Conservation (phyloP, 2,888 invertebrate species). For the Brachycybe producta region DNA sequence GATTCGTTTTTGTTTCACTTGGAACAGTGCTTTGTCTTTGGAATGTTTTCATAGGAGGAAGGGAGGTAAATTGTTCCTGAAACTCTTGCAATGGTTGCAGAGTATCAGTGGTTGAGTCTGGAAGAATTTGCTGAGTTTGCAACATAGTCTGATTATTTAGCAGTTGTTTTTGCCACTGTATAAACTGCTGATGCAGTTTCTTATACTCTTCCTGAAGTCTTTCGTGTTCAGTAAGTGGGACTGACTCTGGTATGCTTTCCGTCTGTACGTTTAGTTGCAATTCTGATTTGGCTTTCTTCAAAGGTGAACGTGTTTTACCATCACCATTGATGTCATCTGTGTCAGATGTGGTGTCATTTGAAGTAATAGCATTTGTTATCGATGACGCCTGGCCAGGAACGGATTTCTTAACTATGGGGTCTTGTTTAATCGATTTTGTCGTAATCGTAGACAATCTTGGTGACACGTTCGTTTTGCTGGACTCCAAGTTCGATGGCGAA, state of each 20-base stretch:
- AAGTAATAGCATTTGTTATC: conserved; percentile 11
- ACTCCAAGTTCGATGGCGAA: neutral
- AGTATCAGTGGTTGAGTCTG: conserved; percentile 8
- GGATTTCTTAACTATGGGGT: neutral
- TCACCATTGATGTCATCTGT: no score
- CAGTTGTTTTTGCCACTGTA: conserved; percentile 20
- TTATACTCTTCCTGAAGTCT: conserved; percentile 17
- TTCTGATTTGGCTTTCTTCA: conserved; percentile 10
- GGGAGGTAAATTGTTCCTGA: conserved; percentile 11
- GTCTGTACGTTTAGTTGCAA: neutral
- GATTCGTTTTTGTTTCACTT: neutral
- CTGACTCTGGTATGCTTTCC: no score
- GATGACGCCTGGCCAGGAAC: conserved; percentile 7
- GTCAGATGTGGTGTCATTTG: neutral
- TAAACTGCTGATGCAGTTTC: conserved; percentile 18
- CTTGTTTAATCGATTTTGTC: neutral
- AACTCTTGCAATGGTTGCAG: conserved; percentile 10
- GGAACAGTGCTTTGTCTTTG: neutral
- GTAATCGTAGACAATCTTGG: neutral
- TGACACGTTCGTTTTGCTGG: neutral
- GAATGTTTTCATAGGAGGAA: neutral
- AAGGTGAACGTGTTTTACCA: no score
- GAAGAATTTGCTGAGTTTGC: conserved; percentile 18
- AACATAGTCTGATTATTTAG: conserved; percentile 19
- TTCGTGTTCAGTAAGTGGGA: conserved; percentile 3